Conservation (phyloP, 2,888 invertebrate species). For the Acanthoscelides obtectus region DNA sequence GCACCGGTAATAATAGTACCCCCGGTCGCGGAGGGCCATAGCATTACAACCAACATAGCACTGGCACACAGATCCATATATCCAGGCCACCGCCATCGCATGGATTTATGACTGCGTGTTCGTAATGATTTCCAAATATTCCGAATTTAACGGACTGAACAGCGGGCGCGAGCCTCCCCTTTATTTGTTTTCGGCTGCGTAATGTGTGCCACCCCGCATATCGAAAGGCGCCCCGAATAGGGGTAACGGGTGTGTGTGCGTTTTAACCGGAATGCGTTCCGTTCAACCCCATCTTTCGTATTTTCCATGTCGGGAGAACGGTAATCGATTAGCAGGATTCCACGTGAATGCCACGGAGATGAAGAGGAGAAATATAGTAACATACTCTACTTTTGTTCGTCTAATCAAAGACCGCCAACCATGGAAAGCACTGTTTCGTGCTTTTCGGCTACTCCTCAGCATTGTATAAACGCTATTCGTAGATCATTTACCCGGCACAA, state of each 20-base stretch:
- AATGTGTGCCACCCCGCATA: not conserved
- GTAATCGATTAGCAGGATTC: not conserved
- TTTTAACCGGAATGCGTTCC: not conserved
- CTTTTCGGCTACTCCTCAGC: no score
- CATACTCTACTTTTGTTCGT: no score
- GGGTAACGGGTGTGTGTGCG: not conserved
- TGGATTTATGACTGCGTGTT: slow-evolving; percentile 8
- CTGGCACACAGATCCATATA: not conserved
- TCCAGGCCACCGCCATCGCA: not conserved
- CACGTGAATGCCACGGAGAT: not conserved
- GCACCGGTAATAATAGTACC: slow-evolving; percentile 21
- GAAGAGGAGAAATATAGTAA: no score
- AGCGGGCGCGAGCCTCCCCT: slow-evolving; percentile 12
- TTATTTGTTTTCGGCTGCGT: slow-evolving; percentile 14
- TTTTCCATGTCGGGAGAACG: not conserved
- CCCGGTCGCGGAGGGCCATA: not conserved
- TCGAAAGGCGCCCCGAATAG: not conserved
- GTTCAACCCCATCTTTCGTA: not conserved
- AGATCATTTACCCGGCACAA: no score
- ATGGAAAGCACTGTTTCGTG: no score
- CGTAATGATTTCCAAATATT: slow-evolving; percentile 24
- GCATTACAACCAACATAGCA: not conserved
- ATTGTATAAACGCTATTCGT: no score
- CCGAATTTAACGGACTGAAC: slow-evolving; percentile 22
- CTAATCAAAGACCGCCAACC: no score